These are phyloP conservation scores for Watsonalla cultraria DNA, from an alignment of 2,888 invertebrate species.

Conservation along the genomic window DNA sequence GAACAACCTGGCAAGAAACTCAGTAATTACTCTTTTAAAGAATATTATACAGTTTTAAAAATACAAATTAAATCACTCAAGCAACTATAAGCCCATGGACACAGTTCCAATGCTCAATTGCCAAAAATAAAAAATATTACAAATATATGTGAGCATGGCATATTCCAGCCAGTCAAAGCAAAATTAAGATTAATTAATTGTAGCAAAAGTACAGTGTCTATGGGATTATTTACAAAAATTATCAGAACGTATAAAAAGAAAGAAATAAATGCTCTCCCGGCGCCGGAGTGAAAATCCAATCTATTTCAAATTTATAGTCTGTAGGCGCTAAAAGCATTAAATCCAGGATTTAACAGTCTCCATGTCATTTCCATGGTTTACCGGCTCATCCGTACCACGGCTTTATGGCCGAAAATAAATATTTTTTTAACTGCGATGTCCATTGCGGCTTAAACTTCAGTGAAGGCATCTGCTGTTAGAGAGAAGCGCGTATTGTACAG, in stretches of 20 bases:
- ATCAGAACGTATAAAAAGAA: not conserved
- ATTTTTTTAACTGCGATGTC: not conserved
- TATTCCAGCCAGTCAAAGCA: too few species aligned
- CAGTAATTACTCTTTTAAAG: too few species aligned
- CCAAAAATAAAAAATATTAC: too few species aligned
- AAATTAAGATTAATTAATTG: too few species aligned
- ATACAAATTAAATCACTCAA: too few species aligned
- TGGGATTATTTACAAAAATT: too few species aligned
- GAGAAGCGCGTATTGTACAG: not conserved
- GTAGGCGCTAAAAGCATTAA: slow-evolving; percentile 17
- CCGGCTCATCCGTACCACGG: slow-evolving; percentile 1
- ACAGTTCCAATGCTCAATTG: too few species aligned
- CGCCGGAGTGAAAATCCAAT: not conserved
- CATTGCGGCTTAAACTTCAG: not conserved
- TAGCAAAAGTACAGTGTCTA: too few species aligned
- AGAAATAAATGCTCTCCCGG: not conserved
- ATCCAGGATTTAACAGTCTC: slow-evolving; percentile 17
- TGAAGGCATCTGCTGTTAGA: not conserved
- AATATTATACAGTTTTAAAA: too few species aligned
- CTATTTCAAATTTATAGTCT: not conserved
- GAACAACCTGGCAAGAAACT: too few species aligned
- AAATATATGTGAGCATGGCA: too few species aligned
- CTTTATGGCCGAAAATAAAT: not conserved
- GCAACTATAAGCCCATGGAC: too few species aligned
- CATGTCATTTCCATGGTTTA: slow-evolving; percentile 13